These are phyloP conservation scores for Sciaenops ocellatus DNA, from an alignment of 2,797 vertebrate species.

Conservation along the genomic window DNA sequence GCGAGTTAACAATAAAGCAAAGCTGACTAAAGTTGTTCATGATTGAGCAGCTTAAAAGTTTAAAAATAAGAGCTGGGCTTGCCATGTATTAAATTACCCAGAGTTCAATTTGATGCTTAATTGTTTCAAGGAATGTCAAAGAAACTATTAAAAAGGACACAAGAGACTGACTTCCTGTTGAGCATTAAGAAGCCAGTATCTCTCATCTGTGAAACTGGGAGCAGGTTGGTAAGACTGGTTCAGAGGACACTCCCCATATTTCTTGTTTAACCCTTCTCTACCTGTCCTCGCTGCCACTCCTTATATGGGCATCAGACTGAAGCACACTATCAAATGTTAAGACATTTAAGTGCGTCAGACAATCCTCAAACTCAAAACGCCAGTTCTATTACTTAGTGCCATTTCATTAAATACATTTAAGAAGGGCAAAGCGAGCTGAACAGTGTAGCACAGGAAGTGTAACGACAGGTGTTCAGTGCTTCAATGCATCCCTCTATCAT, in stretches of 20 bases:
- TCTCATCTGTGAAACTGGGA: conserved; percentile 74
- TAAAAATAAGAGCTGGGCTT: neutral
- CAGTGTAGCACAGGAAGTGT: conserved; percentile 28
- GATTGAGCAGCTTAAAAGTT: neutral
- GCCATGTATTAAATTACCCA: neutral
- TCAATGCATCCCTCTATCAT: conserved; percentile 43
- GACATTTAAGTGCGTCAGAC: conserved; percentile 9
- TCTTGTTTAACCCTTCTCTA: conserved; percentile 39
- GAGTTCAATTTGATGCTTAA: neutral
- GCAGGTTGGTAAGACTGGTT: conserved; percentile 82
- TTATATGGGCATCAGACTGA: conserved; percentile 63
- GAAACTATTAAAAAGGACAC: conserved; percentile 24
- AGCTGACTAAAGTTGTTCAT: neutral
- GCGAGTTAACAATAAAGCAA: conserved; percentile 15
- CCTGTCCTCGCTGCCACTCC: conserved; percentile 53
- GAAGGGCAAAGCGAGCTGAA: neutral
- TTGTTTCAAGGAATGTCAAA: conserved; percentile 22
- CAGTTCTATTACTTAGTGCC: neutral
- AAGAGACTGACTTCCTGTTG: conserved; percentile 51
- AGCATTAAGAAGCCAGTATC: conserved; percentile 54
- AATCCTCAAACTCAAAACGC: conserved; percentile 29
- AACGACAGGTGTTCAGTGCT: conserved; percentile 33
- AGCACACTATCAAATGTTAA: neutral
- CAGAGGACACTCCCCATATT: conserved; percentile 70
- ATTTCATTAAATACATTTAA: conserved; percentile 6